Evolutionary conservation across 2,888 invertebrate genomes (phyloP).

Genomic region (Metellina segmentata): DNA sequence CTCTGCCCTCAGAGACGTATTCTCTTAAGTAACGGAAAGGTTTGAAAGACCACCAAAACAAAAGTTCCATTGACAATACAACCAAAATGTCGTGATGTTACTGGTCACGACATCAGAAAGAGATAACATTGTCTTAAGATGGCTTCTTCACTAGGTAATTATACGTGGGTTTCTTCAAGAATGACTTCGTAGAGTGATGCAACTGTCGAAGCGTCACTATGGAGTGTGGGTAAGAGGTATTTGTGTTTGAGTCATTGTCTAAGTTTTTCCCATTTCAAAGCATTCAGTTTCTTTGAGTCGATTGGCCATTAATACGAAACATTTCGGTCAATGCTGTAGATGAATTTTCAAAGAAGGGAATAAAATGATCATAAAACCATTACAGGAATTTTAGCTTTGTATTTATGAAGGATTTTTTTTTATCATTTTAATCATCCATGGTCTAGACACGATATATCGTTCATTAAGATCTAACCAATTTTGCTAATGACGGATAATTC

Average conservation of each 20-base stretch:
- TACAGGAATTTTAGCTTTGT: no score
- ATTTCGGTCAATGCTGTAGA: slow-evolving; percentile 36
- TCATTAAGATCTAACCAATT: no score
- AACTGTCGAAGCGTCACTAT: slow-evolving; percentile 10
- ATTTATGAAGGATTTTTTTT: no score
- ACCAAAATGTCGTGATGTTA: slow-evolving; percentile 68
- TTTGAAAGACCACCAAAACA: slow-evolving; percentile 4
- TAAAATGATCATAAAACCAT: no score
- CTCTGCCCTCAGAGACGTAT: slow-evolving; percentile 38
- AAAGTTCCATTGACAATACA: slow-evolving; percentile 61
- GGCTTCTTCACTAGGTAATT: slow-evolving; percentile 37
- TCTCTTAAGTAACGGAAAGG: slow-evolving; percentile 50
- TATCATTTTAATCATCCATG: no score
- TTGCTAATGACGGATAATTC: no score
- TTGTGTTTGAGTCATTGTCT: slow-evolving; percentile 54
- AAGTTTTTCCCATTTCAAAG: slow-evolving; percentile 34
- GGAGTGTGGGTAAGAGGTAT: slow-evolving; percentile 22
- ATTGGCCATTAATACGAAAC: background rate
- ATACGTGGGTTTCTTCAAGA: slow-evolving; percentile 35
- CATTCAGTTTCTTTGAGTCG: background rate
- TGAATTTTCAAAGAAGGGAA: no score
- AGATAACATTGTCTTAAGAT: slow-evolving; percentile 73
- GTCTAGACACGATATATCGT: no score
- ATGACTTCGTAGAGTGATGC: slow-evolving; percentile 41
- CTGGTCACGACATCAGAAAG: slow-evolving; percentile 44